Evolutionary conservation across 2,888 invertebrate species (phyloP), one percentile per base, ranked within the genome.

Genomic region (Mythimna vitellina): DNA sequence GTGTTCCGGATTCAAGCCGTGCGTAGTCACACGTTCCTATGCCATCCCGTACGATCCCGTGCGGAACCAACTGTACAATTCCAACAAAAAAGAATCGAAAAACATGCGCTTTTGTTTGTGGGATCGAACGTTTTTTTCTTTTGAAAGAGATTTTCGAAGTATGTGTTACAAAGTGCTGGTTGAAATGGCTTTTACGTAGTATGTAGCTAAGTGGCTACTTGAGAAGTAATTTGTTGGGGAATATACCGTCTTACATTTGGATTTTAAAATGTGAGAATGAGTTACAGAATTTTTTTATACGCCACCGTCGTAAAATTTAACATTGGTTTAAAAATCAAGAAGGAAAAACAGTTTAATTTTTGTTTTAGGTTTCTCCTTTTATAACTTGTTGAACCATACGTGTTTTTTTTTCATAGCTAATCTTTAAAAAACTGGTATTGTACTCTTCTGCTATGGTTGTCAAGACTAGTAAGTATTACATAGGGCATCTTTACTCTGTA

Each of bases 1-100:
- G n/a, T 53, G 61, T 57, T 53, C 20, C 54, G 20, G 20, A 62
- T 62, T n/a, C 64, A 35, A 67, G 20, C 62, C 79, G 49, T 78
- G 73, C 60, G 32, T 54, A 51, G 73, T 29, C 58, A 65, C 79
- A 49, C 65, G 61, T 49, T 61, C 22, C n/a, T 25, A 14, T 51
- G 60, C 61, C 20, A 53, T 22, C 29, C n/a, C n/a, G n/a, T 14
- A 49, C n/a, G 58, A 35, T 42, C 32, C 14, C 49, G 42, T 62
- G 49, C 65, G 53, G 54, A 74, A 38, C 42, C 58, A 54, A 5
- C 54, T 54, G 62, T 63, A 58, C 65, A 20, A 46, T 61, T 25
- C 1, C 9, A 63, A 42, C 42, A 74, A 74, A 65, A 66, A 51
- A 12, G 42, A 74, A 54, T 64, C 29, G 29, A 49, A 58, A 69